Conservation (phyloP, 1,140 invertebrate genomes). For the Eumaeus atala region DNA sequence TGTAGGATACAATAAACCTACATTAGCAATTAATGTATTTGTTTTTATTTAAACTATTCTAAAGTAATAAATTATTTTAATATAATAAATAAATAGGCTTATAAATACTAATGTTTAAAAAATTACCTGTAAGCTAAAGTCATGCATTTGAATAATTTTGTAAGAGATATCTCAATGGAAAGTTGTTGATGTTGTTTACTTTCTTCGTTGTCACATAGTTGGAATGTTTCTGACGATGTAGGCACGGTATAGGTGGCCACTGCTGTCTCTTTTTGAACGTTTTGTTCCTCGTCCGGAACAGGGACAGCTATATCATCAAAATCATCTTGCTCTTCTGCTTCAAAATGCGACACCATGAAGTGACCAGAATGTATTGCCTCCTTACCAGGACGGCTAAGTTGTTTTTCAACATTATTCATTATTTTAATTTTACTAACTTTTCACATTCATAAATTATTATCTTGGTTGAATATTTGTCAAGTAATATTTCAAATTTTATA, state of each 20-base stretch:
- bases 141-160: conserved; percentile 97
- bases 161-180: conserved; percentile 93
- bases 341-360: conserved; percentile 98
- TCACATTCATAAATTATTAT: conserved; percentile 11
- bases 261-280: conserved; percentile 51
- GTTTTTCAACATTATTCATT: conserved; percentile 65
- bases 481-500: conserved; percentile 46
- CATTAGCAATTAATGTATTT: too few relatives aligned
- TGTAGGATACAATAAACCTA: too few relatives aligned
- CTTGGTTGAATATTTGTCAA: conserved; percentile 14
- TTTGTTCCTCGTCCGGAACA: conserved; percentile 79
- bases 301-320: conserved; percentile 87
- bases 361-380: conserved; percentile 97
- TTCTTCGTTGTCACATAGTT: conserved; percentile 65
- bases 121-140: conserved; percentile 94
- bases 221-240: conserved; percentile 43
- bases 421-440: conserved; percentile 31
- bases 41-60: too few relatives aligned
- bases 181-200: conserved; percentile 78
- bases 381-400: conserved; percentile 54
- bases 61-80: not conserved
- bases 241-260: conserved; percentile 64
- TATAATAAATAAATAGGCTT: not conserved
- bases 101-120: not conserved
- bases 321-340: conserved; percentile 92